Percentiles rank a stretch among this genome's conserved stretches.
Evolutionary conservation across 2,113 vertebrate species (phyloP).

Genomic region (Strix uralensis): DNA sequence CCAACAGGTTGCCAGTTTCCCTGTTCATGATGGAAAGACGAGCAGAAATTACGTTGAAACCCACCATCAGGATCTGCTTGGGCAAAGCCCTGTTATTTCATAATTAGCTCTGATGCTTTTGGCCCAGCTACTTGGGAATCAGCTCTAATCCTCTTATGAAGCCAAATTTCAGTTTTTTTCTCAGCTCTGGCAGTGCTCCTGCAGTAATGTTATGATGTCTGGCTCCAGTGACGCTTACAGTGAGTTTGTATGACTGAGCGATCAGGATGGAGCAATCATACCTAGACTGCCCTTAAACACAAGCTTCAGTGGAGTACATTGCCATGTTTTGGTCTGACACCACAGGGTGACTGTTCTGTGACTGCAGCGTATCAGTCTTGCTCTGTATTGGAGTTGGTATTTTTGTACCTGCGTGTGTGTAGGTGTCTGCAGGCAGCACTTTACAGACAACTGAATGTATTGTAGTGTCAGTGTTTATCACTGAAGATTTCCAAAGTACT

Average conservation of each 20-base stretch:
- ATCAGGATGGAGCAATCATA: background rate
- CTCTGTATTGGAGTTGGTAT: background rate
- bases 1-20: background rate
- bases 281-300: background rate
- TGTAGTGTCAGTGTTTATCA: background rate
- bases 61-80: background rate
- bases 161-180: background rate
- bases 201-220: background rate
- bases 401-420: background rate
- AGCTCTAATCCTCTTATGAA: background rate
- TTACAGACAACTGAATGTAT: background rate
- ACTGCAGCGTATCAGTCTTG: background rate
- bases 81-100: conserved; percentile 17
- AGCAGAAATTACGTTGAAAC: background rate
- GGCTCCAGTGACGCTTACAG: background rate
- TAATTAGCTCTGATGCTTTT: conserved; percentile 26
- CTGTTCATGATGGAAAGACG: background rate
- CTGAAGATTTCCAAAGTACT: background rate
- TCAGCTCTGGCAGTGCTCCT: background rate
- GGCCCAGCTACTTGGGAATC: background rate
- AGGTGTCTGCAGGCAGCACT: background rate
- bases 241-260: background rate
- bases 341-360: background rate
- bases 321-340: background rate
- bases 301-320: background rate